A percentile compares a stretch with the other conserved stretches of the same genome.
Conservation (phyloP, 2,113 vertebrate species). For the Oenanthe melanoleuca region DNA sequence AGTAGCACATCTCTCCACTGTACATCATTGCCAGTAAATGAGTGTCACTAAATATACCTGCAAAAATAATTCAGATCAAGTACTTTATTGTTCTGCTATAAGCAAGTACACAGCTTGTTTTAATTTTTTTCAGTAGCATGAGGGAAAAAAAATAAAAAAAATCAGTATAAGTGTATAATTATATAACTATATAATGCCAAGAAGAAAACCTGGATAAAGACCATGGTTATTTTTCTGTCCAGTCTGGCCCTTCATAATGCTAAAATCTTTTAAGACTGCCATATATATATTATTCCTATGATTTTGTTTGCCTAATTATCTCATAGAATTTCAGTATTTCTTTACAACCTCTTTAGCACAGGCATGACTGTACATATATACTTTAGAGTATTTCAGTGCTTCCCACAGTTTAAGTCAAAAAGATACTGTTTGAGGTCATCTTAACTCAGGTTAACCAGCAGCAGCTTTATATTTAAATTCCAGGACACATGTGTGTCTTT, state of each 20-base stretch:
- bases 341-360: background rate
- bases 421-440: background rate
- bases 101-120: background rate
- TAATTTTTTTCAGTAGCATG: background rate
- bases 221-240: background rate
- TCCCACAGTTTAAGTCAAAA: background rate
- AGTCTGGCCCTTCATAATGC: background rate
- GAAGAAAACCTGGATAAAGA: background rate
- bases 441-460: background rate
- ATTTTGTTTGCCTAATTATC: background rate
- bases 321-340: background rate
- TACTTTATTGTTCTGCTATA: background rate
- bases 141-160: background rate
- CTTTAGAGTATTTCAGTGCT: background rate
- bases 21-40: constrained; percentile 93
- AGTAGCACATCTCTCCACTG: constrained; percentile 97
- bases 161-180: background rate
- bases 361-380: background rate
- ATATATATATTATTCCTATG: background rate
- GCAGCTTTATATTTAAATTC: background rate
- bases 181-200: background rate
- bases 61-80: constrained; percentile 21
- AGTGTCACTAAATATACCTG: constrained; percentile 89
- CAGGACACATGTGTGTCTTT: background rate
- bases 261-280: background rate